Conservation (phyloP, 2,113 vertebrate species). For the Cottus gobio region DNA sequence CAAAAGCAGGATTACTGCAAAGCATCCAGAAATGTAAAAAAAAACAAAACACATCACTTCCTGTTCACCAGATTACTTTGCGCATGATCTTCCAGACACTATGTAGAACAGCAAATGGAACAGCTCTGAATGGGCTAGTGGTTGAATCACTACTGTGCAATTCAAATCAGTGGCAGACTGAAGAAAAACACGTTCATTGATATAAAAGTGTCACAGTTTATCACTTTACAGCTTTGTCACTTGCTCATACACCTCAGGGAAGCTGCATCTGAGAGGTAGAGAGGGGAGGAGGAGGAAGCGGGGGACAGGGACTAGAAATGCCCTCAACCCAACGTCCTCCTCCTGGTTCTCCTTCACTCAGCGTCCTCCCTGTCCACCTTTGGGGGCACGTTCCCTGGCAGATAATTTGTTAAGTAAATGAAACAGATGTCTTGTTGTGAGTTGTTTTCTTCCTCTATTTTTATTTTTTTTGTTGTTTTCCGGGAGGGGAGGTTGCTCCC, state of each 20-base stretch:
- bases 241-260: slow-evolving; percentile 42
- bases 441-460: slow-evolving; percentile 71
- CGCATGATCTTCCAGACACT: not conserved
- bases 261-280: slow-evolving; percentile 29
- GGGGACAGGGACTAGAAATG: slow-evolving; percentile 16
- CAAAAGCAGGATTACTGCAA: not conserved
- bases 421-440: slow-evolving; percentile 83
- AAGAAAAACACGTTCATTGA: slow-evolving; percentile 32
- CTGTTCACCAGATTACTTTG: not conserved
- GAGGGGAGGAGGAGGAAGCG: slow-evolving; percentile 13
- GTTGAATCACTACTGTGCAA: slow-evolving; percentile 8
- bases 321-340: slow-evolving; percentile 47
- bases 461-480: not conserved
- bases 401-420: slow-evolving; percentile 84
- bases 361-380: slow-evolving; percentile 39
- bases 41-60: not conserved
- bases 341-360: slow-evolving; percentile 38
- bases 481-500: slow-evolving; percentile 45
- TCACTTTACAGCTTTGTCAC: slow-evolving; percentile 53
- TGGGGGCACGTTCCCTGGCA: slow-evolving; percentile 68
- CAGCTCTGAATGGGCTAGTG: not conserved
- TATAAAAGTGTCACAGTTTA: slow-evolving; percentile 48
- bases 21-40: not conserved
- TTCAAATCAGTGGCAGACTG: slow-evolving; percentile 27
- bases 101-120: not conserved